Conservation (phyloP, 1,140 invertebrate genomes). For the Doryteuthis pealeii region DNA sequence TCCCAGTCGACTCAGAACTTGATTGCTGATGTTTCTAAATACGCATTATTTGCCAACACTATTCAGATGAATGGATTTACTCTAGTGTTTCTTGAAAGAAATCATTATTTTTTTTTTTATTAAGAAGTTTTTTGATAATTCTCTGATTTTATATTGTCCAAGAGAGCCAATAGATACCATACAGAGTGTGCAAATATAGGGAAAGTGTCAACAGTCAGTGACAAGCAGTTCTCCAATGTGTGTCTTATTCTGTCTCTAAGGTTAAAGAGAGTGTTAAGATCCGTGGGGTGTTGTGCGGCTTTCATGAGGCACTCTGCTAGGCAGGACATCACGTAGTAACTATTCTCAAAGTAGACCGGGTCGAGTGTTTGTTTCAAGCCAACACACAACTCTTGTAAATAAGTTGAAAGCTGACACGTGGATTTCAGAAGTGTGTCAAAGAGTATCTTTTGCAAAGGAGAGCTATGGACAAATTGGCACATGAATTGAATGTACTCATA, state of each 20-base stretch:
- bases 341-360: constrained; percentile 2
- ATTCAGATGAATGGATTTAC: too few relatives aligned
- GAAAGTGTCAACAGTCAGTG: not conserved
- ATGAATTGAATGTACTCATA: not conserved
- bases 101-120: too few relatives aligned
- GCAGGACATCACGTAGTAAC: not conserved
- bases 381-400: not conserved
- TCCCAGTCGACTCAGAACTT: too few relatives aligned
- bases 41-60: too few relatives aligned
- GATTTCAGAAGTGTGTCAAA: not conserved
- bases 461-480: not conserved
- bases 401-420: not conserved
- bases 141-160: not conserved
- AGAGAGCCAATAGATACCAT: not conserved
- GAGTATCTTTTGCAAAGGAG: not conserved
- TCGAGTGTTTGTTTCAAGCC: not conserved
- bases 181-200: not conserved
- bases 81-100: too few relatives aligned
- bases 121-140: too few relatives aligned
- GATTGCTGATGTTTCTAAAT: too few relatives aligned
- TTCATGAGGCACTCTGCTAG: not conserved
- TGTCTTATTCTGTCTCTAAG: too few relatives aligned
- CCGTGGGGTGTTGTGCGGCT: too few relatives aligned
- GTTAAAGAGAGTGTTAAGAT: too few relatives aligned
- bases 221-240: not conserved